phyloP scores from a whole-genome alignment of 92 coral and sea anemone species.

The Blastomussa wellsi region DNA sequence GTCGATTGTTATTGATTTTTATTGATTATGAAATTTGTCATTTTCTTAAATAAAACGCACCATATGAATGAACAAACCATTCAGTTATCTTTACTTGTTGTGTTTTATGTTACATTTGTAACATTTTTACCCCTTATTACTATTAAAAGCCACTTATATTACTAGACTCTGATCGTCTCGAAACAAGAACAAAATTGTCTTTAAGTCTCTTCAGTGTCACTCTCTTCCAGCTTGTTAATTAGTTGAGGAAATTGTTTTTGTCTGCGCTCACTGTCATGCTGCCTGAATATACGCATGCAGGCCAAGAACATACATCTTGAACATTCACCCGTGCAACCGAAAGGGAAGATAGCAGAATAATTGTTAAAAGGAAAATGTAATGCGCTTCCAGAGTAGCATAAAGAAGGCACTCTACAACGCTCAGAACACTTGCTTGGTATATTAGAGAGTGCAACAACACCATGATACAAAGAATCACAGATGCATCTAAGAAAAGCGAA shows the following conservation, averaged over 20 bases:
- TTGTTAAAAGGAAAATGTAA: slow-evolving; percentile 23
- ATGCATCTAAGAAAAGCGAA: slow-evolving; percentile 21
- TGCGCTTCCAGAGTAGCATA: no score
- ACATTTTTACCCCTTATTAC: background rate
- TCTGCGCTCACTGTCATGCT: background rate
- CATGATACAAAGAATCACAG: slow-evolving; percentile 1
- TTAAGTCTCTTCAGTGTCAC: no score
- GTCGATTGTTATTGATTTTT: no score
- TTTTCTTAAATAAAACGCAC: slow-evolving; percentile 6
- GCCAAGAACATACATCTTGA: slow-evolving; percentile 14
- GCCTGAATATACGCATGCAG: background rate
- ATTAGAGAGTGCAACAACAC: slow-evolving; percentile 23
- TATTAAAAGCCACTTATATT: background rate
- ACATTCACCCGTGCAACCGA: slow-evolving; percentile 26
- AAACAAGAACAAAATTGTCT: no score
- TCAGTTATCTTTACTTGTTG: slow-evolving; percentile 5
- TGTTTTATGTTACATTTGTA: slow-evolving; percentile 12
- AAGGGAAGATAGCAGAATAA: slow-evolving; percentile 28
- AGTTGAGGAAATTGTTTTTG: no score
- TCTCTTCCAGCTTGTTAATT: no score
- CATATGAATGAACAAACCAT: slow-evolving; percentile 8
- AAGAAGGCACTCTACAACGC: no score
- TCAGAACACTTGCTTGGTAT: no score
- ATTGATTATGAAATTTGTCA: slow-evolving; percentile 13
- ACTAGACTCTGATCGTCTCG: background rate